phyloP scores from a whole-genome alignment of 2,113 vertebrate species.

The Capreolus pygargus region DNA sequence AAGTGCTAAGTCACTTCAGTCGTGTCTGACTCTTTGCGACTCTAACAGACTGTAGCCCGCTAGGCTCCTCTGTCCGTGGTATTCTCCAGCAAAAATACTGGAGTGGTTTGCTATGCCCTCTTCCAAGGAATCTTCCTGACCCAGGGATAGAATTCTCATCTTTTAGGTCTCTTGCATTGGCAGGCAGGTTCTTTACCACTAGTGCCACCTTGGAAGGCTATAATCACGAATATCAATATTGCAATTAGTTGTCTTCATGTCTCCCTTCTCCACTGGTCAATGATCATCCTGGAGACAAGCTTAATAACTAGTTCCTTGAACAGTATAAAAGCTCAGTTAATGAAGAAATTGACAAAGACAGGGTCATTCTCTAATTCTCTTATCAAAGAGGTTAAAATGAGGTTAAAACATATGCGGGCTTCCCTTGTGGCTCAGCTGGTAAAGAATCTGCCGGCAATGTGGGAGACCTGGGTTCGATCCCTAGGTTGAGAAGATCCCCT shows the following conservation, averaged over 20 bases:
- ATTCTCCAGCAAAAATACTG: neutral
- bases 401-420: neutral
- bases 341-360: neutral
- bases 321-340: neutral
- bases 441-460: neutral
- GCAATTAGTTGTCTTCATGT: neutral
- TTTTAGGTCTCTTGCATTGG: neutral
- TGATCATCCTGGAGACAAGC: neutral
- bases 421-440: neutral
- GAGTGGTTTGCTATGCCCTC: neutral
- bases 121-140: neutral
- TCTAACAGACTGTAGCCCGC: neutral
- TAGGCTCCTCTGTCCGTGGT: neutral
- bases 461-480: rapidly evolving
- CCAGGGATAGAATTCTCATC: neutral
- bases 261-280: neutral
- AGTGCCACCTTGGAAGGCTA: neutral
- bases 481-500: neutral
- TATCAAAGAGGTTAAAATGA: neutral
- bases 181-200: neutral
- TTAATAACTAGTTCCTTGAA: neutral
- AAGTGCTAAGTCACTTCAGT: neutral
- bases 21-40: neutral
- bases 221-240: neutral
- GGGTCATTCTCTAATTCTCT: neutral